Conservation (phyloP, 2,888 invertebrate genomes). For the Eustalomyia histrio region DNA sequence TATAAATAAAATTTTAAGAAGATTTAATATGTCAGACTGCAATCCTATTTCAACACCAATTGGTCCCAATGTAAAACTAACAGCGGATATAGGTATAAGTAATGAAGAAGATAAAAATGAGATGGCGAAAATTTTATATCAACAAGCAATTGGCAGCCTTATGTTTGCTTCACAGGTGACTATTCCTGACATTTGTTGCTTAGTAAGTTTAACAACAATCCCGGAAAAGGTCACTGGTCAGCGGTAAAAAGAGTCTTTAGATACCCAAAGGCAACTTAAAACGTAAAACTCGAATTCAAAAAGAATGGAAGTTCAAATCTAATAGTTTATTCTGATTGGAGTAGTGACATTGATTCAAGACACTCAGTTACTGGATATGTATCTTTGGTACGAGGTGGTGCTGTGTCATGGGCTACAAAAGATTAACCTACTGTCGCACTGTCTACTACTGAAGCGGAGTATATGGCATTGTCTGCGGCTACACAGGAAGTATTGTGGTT, state of each 20-base stretch:
- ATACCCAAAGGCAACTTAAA: too few relatives aligned
- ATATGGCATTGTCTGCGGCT: slow-evolving; percentile 33
- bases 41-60: slow-evolving; percentile 42
- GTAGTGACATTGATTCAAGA: slow-evolving; percentile 15
- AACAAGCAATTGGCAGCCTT: slow-evolving; percentile 23
- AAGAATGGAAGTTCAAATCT: too few relatives aligned
- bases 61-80: slow-evolving; percentile 33
- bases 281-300: too few relatives aligned
- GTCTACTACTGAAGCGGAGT: slow-evolving; percentile 36
- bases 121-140: slow-evolving; percentile 16
- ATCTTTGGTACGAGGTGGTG: slow-evolving; percentile 12
- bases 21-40: slow-evolving; percentile 29
- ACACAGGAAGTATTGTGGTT: slow-evolving; percentile 26
- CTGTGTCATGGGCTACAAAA: slow-evolving; percentile 23
- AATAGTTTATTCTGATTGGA: slow-evolving; percentile 41
- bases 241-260: slow-evolving; percentile 22
- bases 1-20: slow-evolving; percentile 17
- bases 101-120: slow-evolving; percentile 16
- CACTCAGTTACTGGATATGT: slow-evolving; percentile 23
- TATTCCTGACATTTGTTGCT: slow-evolving; percentile 21
- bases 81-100: slow-evolving; percentile 34
- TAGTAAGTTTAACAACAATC: slow-evolving; percentile 18
- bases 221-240: slow-evolving; percentile 31
- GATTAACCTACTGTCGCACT: slow-evolving; percentile 25
- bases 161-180: slow-evolving; percentile 32